Base-by-base conservation (phyloP, 2,797 vertebrate species). In the Heterohyrax brucei region DNA sequence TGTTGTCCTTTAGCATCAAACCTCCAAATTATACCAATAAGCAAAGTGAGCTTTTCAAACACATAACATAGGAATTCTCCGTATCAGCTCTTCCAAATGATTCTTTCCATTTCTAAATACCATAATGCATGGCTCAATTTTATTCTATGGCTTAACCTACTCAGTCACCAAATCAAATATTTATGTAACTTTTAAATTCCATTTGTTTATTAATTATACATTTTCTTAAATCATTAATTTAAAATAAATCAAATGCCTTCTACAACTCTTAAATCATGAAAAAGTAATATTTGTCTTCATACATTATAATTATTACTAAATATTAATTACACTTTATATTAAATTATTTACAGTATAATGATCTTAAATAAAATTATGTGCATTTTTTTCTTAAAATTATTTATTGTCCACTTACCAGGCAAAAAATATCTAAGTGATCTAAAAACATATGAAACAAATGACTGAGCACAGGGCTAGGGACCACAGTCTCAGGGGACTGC, bases 101-200 rank as follows among this genome's bases (percentile, higher is more conserved):
- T 87, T 93, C 78, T 93, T 66, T 81, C 5, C 18, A 78, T 22
- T 87, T 92, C 68, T 72, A 93, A 95, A 59, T 48, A 77, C 21
- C 7, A 24, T 48, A 82, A 88, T 28, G 68, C 10, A 78, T 92
- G 81, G 59, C 39, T 96, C 26, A 86, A 39, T 62, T 87, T 62
- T 76, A 96, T 95, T 95, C 28, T 21, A 86, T 81, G 48, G 44
- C 50, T 75, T 93, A 89, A 72, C 94, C 48, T 92, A 59, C 70
- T 95, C 61, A 95, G 82, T 94, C 64, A 88, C 30, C 3, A 82
- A 81, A 87, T 95, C 61, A 82, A 95, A 84, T 96, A 95, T 93
- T 95, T 87, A 95, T 95, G 59, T 80, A 95, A 91, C 48, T 94
- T 94, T 87, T 82, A 50, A 85, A 73, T 93, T 93, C 84, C 86